phyloP scores from a whole-genome alignment of 2,888 invertebrate species.

The Lasioglossum oenotherae region DNA sequence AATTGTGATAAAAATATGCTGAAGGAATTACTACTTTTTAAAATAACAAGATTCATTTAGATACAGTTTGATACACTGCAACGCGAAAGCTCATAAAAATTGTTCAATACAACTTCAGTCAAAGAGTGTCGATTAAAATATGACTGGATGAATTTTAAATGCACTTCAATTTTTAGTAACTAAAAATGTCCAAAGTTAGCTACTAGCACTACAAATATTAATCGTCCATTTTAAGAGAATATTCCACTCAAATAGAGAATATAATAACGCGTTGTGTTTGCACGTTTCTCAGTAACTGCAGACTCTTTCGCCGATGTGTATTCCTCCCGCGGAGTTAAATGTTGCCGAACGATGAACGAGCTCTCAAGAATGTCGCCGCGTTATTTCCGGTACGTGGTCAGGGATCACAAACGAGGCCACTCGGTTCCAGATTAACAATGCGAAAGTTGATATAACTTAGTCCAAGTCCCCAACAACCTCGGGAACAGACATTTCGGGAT shows the following conservation, averaged over 20 bases:
- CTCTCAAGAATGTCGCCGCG: slow-evolving; percentile 42
- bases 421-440: slow-evolving; percentile 42
- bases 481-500: not conserved
- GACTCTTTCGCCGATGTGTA: slow-evolving; percentile 13
- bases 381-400: slow-evolving; percentile 33
- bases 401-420: slow-evolving; percentile 42
- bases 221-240: not conserved
- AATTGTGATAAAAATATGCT: not conserved
- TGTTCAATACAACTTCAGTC: not conserved
- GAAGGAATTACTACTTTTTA: not conserved
- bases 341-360: slow-evolving; percentile 20
- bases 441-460: slow-evolving; percentile 34
- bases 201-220: not conserved
- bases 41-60: not conserved
- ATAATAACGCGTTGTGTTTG: not conserved
- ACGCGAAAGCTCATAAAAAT: not conserved
- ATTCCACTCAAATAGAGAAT: not conserved
- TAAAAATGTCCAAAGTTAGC: not conserved
- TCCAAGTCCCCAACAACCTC: not conserved
- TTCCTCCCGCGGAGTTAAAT: slow-evolving; percentile 6
- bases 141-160: not conserved
- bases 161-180: not conserved
- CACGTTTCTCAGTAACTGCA: not conserved
- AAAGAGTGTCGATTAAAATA: not conserved
- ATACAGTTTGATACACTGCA: too few relatives aligned